Percentiles rank a stretch among this genome's conserved stretches.
These are phyloP conservation scores for Tonatia bakeri DNA, from an alignment of 2,113 vertebrate species.

Conservation along the genomic window DNA sequence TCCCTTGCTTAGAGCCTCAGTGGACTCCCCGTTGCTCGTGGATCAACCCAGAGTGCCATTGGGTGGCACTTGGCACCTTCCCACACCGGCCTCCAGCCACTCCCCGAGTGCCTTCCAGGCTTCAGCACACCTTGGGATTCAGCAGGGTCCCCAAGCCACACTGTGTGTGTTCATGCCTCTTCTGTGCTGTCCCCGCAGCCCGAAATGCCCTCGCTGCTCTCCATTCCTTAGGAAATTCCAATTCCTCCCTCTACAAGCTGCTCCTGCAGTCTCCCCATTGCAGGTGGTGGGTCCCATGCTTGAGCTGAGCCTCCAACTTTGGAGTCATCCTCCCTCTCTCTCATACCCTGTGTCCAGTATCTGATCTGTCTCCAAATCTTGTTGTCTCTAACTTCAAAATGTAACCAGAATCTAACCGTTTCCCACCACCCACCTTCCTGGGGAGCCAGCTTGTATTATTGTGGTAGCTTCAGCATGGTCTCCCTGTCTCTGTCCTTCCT, in stretches of 20 bases:
- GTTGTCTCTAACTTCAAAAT: background rate
- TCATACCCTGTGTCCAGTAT: background rate
- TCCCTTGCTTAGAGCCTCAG: background rate
- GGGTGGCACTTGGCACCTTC: background rate
- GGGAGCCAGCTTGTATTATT: too few species aligned
- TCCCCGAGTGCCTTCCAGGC: background rate
- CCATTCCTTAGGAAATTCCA: background rate
- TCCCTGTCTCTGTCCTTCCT: background rate
- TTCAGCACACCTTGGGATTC: background rate
- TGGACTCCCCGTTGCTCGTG: background rate
- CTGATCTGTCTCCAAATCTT: background rate
- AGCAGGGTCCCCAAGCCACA: fast-evolving
- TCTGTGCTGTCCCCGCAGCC: background rate
- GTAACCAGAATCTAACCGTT: background rate
- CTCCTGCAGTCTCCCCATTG: background rate
- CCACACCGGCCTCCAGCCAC: background rate
- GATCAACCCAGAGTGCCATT: background rate
- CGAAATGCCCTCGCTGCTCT: background rate
- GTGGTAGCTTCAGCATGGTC: fast-evolving
- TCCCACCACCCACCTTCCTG: background rate
- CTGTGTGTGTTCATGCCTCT: fast-evolving
- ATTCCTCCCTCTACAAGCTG: background rate
- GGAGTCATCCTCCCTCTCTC: background rate
- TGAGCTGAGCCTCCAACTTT: background rate
- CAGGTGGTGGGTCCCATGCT: too few species aligned